A percentile compares a stretch with the other conserved stretches of the same genome.
phyloP scores from a whole-genome alignment of 2,888 invertebrate genomes.

The Ametastegia equiseti region DNA sequence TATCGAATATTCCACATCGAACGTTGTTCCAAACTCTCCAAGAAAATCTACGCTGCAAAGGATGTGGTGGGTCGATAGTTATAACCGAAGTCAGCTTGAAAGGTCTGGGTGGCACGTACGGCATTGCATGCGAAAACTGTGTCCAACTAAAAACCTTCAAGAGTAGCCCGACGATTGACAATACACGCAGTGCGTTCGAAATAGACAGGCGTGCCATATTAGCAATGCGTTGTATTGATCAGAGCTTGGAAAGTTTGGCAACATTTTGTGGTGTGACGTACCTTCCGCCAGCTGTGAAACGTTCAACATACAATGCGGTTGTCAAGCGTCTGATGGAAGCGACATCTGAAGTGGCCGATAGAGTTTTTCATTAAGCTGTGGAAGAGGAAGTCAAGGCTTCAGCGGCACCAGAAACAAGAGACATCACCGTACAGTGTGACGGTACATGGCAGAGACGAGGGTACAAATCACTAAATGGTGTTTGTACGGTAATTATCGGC shows the following conservation, averaged over 20 bases:
- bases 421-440: constrained; percentile 16
- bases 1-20: not conserved
- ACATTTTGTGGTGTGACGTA: constrained; percentile 46
- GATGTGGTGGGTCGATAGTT: constrained; percentile 7
- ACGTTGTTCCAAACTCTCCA: not conserved
- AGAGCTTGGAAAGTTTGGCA: constrained; percentile 6
- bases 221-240: constrained; percentile 41
- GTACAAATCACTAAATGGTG: constrained; percentile 14
- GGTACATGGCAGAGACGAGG: constrained; percentile 34
- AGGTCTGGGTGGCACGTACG: constrained; percentile 28
- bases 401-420: not conserved
- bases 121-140: constrained; percentile 20
- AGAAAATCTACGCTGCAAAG: not conserved
- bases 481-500: constrained; percentile 37
- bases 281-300: constrained; percentile 29
- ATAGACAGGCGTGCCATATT: constrained; percentile 26
- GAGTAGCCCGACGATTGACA: not conserved
- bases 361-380: not conserved
- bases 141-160: not conserved
- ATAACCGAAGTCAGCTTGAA: not conserved
- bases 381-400: constrained; percentile 2
- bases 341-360: constrained; percentile 7
- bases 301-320: constrained; percentile 1
- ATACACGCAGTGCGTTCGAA: not conserved
- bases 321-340: constrained; percentile 8